Evolutionary conservation across 2,797 vertebrate species (phyloP).

Genomic region (Ctenosaura bakeri): DNA sequence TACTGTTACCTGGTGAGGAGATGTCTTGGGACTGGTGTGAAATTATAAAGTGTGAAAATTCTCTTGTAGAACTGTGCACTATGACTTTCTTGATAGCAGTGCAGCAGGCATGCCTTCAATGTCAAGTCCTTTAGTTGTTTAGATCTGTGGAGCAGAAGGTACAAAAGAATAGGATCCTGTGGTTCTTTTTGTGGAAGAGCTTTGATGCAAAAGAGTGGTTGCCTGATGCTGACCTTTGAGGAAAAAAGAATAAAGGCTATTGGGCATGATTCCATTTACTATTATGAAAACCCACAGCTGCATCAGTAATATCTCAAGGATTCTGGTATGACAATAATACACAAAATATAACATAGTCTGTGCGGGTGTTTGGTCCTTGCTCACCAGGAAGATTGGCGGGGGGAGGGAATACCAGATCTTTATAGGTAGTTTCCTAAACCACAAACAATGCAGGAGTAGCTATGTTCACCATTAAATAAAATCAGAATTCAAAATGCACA

Average conservation of each 20-base stretch:
- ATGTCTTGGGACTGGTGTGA: background rate
- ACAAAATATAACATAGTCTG: background rate
- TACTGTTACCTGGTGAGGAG: background rate
- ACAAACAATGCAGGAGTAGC: background rate
- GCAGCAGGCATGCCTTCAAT: background rate
- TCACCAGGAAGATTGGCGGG: background rate
- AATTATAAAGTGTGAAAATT: background rate
- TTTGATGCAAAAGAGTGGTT: slow-evolving; percentile 14
- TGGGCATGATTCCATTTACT: background rate
- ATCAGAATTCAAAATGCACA: too few species aligned
- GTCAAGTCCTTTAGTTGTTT: background rate
- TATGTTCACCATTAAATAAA: too few species aligned
- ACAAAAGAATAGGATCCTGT: slow-evolving; percentile 22
- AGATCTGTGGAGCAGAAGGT: slow-evolving; percentile 1
- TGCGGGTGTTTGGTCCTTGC: background rate
- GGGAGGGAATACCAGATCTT: background rate
- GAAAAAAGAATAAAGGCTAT: slow-evolving; percentile 9
- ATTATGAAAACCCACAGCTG: background rate
- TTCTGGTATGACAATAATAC: slow-evolving; percentile 12
- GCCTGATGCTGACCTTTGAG: background rate
- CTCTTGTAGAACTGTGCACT: background rate
- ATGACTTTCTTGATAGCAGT: slow-evolving; percentile 11
- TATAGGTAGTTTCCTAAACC: slow-evolving; percentile 1
- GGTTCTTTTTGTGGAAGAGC: slow-evolving; percentile 5
- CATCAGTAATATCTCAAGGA: slow-evolving; percentile 10